Percentiles rank a stretch among this genome's conserved stretches.
Conservation (phyloP, 2,797 vertebrate species). For the Synaphobranchus kaupii region DNA sequence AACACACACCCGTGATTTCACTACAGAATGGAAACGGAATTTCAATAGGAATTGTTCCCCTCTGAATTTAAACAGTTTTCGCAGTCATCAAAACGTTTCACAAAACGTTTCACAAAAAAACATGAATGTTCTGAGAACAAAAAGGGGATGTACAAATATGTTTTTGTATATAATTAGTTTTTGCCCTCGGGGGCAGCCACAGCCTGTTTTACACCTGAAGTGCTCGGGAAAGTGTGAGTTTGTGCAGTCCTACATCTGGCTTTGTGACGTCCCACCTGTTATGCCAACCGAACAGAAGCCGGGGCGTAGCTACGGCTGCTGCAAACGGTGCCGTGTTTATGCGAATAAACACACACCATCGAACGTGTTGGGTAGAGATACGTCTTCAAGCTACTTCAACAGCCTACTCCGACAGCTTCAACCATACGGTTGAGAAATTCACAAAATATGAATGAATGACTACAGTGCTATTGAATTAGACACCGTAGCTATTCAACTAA, state of each 20-base stretch:
- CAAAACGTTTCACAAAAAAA: too few species aligned
- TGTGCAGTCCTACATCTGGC: not conserved
- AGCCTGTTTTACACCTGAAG: not conserved
- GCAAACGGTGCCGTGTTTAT: not conserved
- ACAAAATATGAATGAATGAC: not conserved
- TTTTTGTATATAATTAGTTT: too few species aligned
- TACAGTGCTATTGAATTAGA: not conserved
- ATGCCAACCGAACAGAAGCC: not conserved
- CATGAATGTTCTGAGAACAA: not conserved
- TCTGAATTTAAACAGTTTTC: not conserved
- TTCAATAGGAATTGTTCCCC: not conserved
- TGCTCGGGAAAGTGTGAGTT: not conserved
- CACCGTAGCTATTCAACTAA: not conserved
- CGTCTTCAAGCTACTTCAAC: not conserved
- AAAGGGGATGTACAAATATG: not conserved
- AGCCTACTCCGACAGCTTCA: not conserved
- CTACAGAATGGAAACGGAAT: not conserved
- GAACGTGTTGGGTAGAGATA: not conserved
- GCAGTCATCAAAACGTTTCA: not conserved
- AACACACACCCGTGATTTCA: not conserved
- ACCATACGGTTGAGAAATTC: not conserved
- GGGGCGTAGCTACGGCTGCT: not conserved
- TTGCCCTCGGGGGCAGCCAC: not conserved
- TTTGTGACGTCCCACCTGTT: constrained; percentile 1
- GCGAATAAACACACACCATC: not conserved